Base-by-base conservation (phyloP, 2,797 vertebrate species). In the Parotocinclus haroldoi region DNA sequence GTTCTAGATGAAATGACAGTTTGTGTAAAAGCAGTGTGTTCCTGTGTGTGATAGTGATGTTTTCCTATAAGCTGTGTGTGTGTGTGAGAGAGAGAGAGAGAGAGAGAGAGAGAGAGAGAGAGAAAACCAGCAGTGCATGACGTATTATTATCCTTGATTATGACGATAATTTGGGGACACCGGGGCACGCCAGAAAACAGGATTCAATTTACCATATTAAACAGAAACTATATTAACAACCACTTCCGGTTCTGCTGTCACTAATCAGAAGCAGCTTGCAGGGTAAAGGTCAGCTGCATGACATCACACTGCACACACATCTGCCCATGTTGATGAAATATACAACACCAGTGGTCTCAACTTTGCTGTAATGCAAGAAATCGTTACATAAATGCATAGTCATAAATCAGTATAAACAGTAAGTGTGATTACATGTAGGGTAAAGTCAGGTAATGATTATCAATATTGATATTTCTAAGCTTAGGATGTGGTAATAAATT, bases 181-280 rank as follows among this genome's bases (percentile, higher is more conserved):
- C 13, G 10, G 39, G 10, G 36, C 13, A 71, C 66, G 51, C 66
- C 59, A 45, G 18, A 3, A 13, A n/a, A 72, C 45, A 58, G n/a
- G 9, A 58, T 66, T 72, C 40, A 56, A 65, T 56, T 67, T 71
- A 56, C 46, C 38, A 46, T 67, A 64, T 46, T 13, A 51, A 68
- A 69, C 60, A 54, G 56, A 61, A 72, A 65, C 19, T 51, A 42
- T 48, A 60, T 68, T 61, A 66, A 63, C 27, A 66, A n/a, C 44
- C 38, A 40, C 58, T 73, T 66, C 39, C 54, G 51, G 48, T 44
- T 42, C 37, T 42, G 9, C 14, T 38, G 50, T 66, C 51, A 40
- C 38, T 56, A 19, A 57, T 65, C 57, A 38, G 49, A 16, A 58
- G 40, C 36, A 14, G 65, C 58, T 17, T 37, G 53, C 44, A 44